Evolutionary conservation across 1,140 invertebrate genomes (phyloP).

Genomic region (Pseudoatta argentina): DNA sequence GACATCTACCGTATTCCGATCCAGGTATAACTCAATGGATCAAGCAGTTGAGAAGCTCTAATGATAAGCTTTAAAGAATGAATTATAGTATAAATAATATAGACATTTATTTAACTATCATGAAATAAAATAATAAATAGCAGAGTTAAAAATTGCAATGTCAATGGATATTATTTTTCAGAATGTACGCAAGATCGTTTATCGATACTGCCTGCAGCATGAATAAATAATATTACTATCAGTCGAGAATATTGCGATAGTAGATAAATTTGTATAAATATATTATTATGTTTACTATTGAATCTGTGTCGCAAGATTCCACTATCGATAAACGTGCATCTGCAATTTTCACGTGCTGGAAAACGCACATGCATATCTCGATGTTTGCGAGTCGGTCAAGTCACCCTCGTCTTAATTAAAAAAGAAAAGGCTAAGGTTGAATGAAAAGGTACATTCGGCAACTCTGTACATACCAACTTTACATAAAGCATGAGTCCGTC

Average conservation of each 20-base stretch:
- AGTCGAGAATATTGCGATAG: slow-evolving; percentile 40
- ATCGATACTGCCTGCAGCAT: neutral
- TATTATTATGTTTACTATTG: neutral
- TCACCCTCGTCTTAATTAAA: neutral
- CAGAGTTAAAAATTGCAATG: neutral
- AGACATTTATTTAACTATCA: neutral
- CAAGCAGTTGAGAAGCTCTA: slow-evolving; percentile 15
- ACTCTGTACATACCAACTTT: neutral
- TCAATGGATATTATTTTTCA: neutral
- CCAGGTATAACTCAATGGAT: neutral
- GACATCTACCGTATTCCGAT: slow-evolving; percentile 41
- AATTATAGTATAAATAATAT: neutral
- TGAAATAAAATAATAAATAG: neutral
- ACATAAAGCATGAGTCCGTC: neutral
- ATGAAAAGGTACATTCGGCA: neutral
- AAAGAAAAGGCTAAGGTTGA: neutral
- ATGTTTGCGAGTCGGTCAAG: neutral
- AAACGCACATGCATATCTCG: neutral
- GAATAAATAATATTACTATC: slow-evolving; percentile 39
- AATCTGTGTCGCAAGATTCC: too few species aligned
- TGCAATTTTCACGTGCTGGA: slow-evolving; percentile 33
- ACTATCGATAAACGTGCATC: slow-evolving; percentile 31
- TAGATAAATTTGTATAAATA: slow-evolving; percentile 26
- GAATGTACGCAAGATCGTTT: neutral
- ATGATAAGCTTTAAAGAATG: neutral